Base-by-base conservation (phyloP, 30 jellyfish, hydroid and myxozoan species). In the Pseudorhiza aurosa region DNA sequence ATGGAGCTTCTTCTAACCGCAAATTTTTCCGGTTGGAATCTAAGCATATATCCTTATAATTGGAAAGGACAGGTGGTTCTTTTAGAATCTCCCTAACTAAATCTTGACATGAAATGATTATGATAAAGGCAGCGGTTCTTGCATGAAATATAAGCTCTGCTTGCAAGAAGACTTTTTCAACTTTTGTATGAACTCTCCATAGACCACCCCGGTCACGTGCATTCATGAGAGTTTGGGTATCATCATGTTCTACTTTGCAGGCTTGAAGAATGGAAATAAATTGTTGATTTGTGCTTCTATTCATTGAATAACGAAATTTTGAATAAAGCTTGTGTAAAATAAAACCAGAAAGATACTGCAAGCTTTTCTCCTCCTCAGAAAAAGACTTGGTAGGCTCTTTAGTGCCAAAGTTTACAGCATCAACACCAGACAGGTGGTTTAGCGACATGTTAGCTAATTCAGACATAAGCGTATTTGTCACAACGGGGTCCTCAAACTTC, bases 1-100 rank as follows among this genome's bases (percentile, higher is more conserved):
- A 77, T 87, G 94, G 85, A 26, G 95, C 94, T 17, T 74, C 85
- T 49, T 31, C 85, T 2, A 71, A 71, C 15, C 15, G 15, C 9
- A 42, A 42, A 42, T 15, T 42, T 15, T 42, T 83, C n/a, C n/a
- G n/a, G n/a, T n/a, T n/a, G n/a, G n/a, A n/a, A n/a, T n/a, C n/a
- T n/a, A n/a, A n/a, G n/a, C n/a, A n/a, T n/a, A n/a, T n/a, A n/a
- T n/a, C n/a, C n/a, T n/a, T n/a, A n/a, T n/a, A 68, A 21, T 35
- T 6, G n/a, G 40, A 35, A 4, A 42, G 77, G 17, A 68, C 82
- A 9, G 73, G n/a, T 4, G 82, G 33, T 22, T 29, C 77, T 31
- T 35, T n/a, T n/a, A 68, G 15, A 12, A 40, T 32, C 30, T 68
- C 75, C 9, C 18, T 15, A 68, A 42, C 73, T 68, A 68, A 6